Evolutionary conservation across 2,113 vertebrate genomes (phyloP), one percentile per base, ranked within the genome.

Genomic region (Pleuronectes platessa): DNA sequence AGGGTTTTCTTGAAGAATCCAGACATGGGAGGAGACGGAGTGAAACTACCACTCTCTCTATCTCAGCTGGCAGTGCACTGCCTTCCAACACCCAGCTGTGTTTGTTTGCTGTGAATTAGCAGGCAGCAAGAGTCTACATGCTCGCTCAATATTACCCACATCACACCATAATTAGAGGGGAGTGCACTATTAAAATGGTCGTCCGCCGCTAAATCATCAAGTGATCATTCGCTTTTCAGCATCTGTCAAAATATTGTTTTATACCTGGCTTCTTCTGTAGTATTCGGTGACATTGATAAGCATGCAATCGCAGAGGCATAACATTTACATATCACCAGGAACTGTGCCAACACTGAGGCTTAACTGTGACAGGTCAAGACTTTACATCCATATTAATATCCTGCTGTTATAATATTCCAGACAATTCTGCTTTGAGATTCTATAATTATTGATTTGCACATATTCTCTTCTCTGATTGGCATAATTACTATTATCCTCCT

Each of bases 31-130:
- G 61, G 69, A 83, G 70, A 65, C 54, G 23, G 68, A 83, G 77
- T 78, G 85, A 79, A 82, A 79, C 77, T 58, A 73, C 69, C 71
- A 45, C 82, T 84, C 69, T 79, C 71, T 69, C 76, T 58, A 76
- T 75, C 89, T 87, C 85, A 68, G 77, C 74, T 83, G 89, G 88
- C 89, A 86, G 68, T 75, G 80, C 58, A 24, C 76, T 81, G 76
- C 82, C 75, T 89, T 86, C 82, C 82, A 89, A 88, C 87, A 88
- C 83, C 88, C 93, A 92, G 93, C 93, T 94, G 93, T 93, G 92
- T 94, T 93, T 93, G 92, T 93, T 93, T 92, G 88, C 85, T 82
- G 83, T 86, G 89, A 91, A 93, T 90, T 90, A 93, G 90, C 90
- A 90, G 88, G 88, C 90, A 93, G 89, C 86, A 74, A 82, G 91